These are phyloP conservation scores for Melanerpes formicivorus DNA, from an alignment of 2,113 vertebrate genomes.

Conservation along the genomic window DNA sequence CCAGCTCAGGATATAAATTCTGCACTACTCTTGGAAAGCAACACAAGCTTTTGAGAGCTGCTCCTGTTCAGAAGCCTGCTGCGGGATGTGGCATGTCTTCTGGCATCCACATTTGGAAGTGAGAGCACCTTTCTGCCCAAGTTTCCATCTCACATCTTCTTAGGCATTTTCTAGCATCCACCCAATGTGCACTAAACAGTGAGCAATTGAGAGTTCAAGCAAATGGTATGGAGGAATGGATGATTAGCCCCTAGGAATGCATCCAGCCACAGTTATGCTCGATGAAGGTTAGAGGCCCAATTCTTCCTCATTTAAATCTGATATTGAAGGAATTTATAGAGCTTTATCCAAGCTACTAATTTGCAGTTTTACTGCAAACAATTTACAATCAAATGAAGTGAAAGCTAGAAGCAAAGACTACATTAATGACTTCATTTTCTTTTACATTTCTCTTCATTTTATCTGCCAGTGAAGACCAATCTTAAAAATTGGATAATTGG, in stretches of 20 bases:
- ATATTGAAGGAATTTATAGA: conserved; percentile 49
- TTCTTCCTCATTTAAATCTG: conserved; percentile 45
- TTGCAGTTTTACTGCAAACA: conserved; percentile 59
- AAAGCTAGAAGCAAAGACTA: conserved; percentile 58
- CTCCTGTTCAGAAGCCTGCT: not conserved
- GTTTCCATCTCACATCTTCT: conserved; percentile 32
- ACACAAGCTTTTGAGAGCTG: not conserved
- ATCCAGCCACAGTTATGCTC: conserved; percentile 10
- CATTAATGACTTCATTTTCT: conserved; percentile 63
- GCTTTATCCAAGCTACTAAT: conserved; percentile 16
- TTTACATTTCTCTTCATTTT: conserved; percentile 58
- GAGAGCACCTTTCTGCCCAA: not conserved
- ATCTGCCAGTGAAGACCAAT: conserved; percentile 44
- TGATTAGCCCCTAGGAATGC: conserved; percentile 51
- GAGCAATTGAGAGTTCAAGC: conserved; percentile 71
- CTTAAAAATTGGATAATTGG: conserved; percentile 53
- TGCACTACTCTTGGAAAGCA: not conserved
- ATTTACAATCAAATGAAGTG: conserved; percentile 73
- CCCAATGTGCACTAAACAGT: conserved; percentile 56
- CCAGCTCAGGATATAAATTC: not conserved
- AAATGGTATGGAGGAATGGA: conserved; percentile 60
- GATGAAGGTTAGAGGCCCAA: conserved; percentile 55
- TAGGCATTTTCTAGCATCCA: conserved; percentile 21
- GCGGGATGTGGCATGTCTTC: not conserved
- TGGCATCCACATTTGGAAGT: not conserved